phyloP scores from a whole-genome alignment of 1,140 invertebrate species.

The Caenorhabditis brenneri region DNA sequence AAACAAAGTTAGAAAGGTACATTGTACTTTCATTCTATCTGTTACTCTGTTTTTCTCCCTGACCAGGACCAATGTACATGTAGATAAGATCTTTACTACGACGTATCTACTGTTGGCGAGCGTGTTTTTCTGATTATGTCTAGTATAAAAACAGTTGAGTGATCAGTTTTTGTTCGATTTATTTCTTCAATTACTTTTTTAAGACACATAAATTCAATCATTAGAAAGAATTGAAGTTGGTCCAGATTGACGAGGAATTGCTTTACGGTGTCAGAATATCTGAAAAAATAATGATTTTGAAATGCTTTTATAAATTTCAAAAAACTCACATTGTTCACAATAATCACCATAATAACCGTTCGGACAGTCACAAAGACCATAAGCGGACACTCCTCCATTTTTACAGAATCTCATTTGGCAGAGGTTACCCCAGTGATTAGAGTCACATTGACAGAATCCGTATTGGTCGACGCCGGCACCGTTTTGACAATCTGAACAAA shows the following conservation, averaged over 20 bases:
- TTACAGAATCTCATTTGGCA: constrained; percentile 14
- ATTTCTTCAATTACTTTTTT: background rate
- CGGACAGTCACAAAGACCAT: constrained; percentile 40
- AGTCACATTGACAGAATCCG: constrained; percentile 29
- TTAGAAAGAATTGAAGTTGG: background rate
- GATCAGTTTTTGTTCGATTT: too few relatives aligned
- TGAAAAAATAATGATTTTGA: background rate
- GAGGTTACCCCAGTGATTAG: constrained; percentile 10
- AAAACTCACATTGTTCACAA: constrained; percentile 34
- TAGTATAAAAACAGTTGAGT: too few relatives aligned
- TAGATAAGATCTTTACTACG: too few relatives aligned
- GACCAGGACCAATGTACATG: too few relatives aligned
- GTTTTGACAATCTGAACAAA: constrained; percentile 17
- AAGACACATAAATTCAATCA: background rate
- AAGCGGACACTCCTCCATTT: constrained; percentile 30
- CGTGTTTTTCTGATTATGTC: too few relatives aligned
- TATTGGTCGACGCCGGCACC: background rate
- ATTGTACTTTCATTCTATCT: too few relatives aligned
- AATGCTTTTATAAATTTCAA: background rate
- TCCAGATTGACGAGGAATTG: background rate
- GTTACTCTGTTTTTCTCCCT: too few relatives aligned
- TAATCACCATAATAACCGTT: constrained; percentile 43
- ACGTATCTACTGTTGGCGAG: too few relatives aligned
- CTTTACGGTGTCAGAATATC: background rate
- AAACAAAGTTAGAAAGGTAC: too few relatives aligned